Percentiles rank a stretch among this genome's conserved stretches.
Evolutionary conservation across 2,113 vertebrate genomes (phyloP).

Genomic region (Microtus pennsylvanicus): DNA sequence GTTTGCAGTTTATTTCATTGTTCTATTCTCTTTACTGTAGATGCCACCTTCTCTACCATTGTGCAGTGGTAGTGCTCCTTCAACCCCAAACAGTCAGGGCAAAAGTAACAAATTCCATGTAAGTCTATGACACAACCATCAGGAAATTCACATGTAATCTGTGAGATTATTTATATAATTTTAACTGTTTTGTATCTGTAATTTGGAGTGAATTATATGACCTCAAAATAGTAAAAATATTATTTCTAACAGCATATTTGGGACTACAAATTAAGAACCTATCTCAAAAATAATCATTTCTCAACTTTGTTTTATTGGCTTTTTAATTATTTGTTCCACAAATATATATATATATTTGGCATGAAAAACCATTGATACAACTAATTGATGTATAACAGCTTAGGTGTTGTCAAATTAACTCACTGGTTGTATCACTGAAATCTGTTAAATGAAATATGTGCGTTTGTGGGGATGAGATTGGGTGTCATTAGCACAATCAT

Average conservation of each 20-base stretch:
- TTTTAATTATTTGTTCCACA: not conserved
- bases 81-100: not conserved
- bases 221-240: not conserved
- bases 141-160: not conserved
- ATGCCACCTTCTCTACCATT: not conserved
- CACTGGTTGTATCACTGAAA: not conserved
- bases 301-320: not conserved
- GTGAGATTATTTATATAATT: not conserved
- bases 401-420: not conserved
- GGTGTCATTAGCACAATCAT: not conserved
- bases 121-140: not conserved
- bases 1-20: not conserved
- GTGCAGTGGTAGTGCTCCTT: not conserved
- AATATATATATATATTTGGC: not conserved
- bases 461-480: not conserved
- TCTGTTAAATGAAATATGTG: not conserved
- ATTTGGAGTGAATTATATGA: not conserved
- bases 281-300: not conserved
- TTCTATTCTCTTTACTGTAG: not conserved
- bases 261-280: not conserved
- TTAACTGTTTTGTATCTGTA: not conserved
- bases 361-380: not conserved
- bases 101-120: not conserved
- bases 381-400: not conserved
- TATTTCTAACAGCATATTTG: not conserved